Percentiles rank a stretch among this genome's conserved stretches.
phyloP scores from a whole-genome alignment of 2,888 invertebrate species.

The Yponomeuta evonymella region DNA sequence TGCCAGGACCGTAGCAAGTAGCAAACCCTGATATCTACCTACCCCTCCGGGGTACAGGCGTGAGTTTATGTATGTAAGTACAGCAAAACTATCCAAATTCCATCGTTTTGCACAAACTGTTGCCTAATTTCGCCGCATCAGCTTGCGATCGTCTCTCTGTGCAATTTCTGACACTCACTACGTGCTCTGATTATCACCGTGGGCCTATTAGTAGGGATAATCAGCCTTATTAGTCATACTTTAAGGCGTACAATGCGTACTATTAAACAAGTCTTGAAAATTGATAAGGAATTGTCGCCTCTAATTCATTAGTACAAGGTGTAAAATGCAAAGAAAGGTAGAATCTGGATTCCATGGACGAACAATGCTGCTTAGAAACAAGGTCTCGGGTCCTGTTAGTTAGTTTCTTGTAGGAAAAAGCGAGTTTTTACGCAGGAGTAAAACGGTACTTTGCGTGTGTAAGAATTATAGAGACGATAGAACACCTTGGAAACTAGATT shows the following conservation, averaged over 20 bases:
- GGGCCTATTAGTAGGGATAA: too few relatives aligned
- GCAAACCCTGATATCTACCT: too few relatives aligned
- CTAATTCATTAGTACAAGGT: background rate
- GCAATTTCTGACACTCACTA: background rate
- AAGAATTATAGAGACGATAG: background rate
- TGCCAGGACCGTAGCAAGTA: too few relatives aligned
- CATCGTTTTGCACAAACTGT: background rate
- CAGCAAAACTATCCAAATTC: background rate
- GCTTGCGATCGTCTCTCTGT: too few relatives aligned
- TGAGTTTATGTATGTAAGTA: background rate
- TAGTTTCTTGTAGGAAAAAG: background rate
- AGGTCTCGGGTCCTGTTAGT: slow-evolving; percentile 4
- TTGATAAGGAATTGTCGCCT: background rate
- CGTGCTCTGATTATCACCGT: background rate
- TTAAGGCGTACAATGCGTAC: background rate
- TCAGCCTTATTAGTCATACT: background rate
- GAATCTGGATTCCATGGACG: background rate
- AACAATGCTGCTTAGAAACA: slow-evolving; percentile 2
- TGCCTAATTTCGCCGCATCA: slow-evolving; percentile 5
- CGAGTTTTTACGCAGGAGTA: slow-evolving; percentile 2
- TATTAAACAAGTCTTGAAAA: background rate
- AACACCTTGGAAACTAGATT: slow-evolving; percentile 1
- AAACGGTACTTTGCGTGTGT: slow-evolving; percentile 1
- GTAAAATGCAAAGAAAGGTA: background rate
- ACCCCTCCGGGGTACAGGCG: too few relatives aligned